Base-by-base conservation (phyloP, 2,888 invertebrate genomes). In the Oscheius sp. region DNA sequence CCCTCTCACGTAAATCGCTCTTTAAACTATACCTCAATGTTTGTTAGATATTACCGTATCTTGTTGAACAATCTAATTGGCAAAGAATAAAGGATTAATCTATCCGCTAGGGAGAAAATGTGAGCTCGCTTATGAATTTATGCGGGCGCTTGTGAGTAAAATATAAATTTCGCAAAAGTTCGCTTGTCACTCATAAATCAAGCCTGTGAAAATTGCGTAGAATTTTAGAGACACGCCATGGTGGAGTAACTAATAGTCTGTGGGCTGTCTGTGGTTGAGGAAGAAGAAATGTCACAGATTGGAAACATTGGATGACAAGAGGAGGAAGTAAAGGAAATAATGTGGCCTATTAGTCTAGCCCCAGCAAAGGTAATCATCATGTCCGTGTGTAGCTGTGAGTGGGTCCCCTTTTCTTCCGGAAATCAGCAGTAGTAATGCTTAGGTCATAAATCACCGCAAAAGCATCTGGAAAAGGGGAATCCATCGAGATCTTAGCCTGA, bases 391-490 rank as follows among this genome's bases (percentile, higher is more conserved):
- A 27, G 49, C 5, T 29, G 12, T 7, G 43, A 7, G 61, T 35
- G 35, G 3, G 5, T 35, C 35, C n/a, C 61, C 41, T 6, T 35
- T 43, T 9, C 45, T 45, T 25, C 23, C 55, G 43, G 61, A 61
- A 61, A 61, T 61, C 61, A 61, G 35, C 35, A 35, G 61, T 41
- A 61, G 61, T 61, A 61, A 61, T 61, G 61, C 61, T 43, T 23
- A 43, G 23, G 18, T 41, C 21, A 61, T 61, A 16, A 43, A 61
- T 61, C 61, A 41, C 41, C 41, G 18, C 21, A 43, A 55, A 55
- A 55, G 55, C 55, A 55, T 55, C 61, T 43, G 61, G 61, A 43
- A 61, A 43, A 43, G 43, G 61, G 35, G 35, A 35, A 35, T 3
- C 9, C 35, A 35, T 35, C 3, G 35, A 35, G 35, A 35, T 35